A percentile compares a stretch with the other conserved stretches of the same genome.
Conservation (phyloP, 2,113 vertebrate species). For the Sander vitreus region DNA sequence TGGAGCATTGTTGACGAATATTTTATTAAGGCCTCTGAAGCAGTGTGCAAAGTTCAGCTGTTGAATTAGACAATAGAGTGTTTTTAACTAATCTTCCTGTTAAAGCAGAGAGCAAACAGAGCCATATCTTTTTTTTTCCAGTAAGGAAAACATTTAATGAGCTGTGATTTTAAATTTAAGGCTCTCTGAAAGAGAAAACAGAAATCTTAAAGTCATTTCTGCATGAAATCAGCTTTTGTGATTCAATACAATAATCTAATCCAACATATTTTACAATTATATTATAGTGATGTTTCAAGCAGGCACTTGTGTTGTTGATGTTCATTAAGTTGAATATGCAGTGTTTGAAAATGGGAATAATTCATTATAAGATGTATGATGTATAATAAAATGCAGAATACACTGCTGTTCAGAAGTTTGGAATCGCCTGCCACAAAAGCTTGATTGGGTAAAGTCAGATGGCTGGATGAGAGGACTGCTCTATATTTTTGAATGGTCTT, state of each 20-base stretch:
- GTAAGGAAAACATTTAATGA: constrained; percentile 45
- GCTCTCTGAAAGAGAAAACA: constrained; percentile 20
- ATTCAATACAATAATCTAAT: constrained; percentile 45
- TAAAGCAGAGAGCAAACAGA: constrained; percentile 47
- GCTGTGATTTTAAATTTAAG: constrained; percentile 20
- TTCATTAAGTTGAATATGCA: too few species aligned
- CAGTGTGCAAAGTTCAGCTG: constrained; percentile 64
- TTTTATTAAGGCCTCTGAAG: constrained; percentile 38
- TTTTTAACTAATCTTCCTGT: constrained; percentile 63
- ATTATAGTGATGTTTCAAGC: constrained; percentile 25
- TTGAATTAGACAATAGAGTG: constrained; percentile 57
- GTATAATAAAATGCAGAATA: neutral
- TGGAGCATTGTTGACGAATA: too few species aligned
- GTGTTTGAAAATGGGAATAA: too few species aligned
- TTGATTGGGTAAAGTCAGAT: too few species aligned
- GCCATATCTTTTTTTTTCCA: neutral
- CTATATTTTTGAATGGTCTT: neutral
- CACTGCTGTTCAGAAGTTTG: neutral
- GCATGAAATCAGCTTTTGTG: constrained; percentile 51
- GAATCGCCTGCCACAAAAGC: neutral
- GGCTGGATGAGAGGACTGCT: neutral
- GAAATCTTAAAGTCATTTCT: constrained; percentile 17
- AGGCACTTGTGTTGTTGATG: too few species aligned
- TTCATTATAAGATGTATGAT: too few species aligned
- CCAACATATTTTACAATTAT: constrained; percentile 42